Percentiles rank a stretch among this genome's conserved stretches.
These are phyloP conservation scores for Noctua pronuba DNA, from an alignment of 2,888 invertebrate genomes.

Conservation along the genomic window DNA sequence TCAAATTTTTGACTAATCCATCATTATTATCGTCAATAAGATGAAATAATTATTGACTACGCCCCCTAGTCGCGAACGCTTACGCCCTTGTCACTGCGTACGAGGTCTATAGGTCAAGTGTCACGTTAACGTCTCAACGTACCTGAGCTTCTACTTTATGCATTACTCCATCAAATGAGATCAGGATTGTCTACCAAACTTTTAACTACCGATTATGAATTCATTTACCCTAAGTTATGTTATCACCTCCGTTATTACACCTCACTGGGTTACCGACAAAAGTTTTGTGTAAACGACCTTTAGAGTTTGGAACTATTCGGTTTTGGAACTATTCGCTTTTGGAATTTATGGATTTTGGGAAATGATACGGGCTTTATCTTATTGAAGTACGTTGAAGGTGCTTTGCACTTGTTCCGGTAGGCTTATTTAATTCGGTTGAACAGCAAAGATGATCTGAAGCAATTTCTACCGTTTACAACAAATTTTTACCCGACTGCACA, in stretches of 20 bases:
- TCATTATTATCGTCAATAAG: neutral
- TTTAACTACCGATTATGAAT: slow-evolving; percentile 56
- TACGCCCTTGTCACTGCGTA: neutral
- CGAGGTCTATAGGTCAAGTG: slow-evolving; percentile 1
- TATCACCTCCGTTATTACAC: slow-evolving; percentile 34
- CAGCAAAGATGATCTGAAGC: neutral
- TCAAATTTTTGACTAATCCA: neutral
- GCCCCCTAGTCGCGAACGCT: neutral
- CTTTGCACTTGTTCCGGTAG: neutral
- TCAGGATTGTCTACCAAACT: slow-evolving; percentile 49
- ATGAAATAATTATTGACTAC: neutral
- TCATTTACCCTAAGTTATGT: slow-evolving; percentile 42
- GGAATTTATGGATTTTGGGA: slow-evolving; percentile 21
- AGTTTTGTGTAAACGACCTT: slow-evolving; percentile 19
- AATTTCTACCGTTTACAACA: no score
- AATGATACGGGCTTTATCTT: slow-evolving; percentile 23
- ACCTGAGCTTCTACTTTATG: slow-evolving; percentile 45
- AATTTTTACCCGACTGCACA: no score
- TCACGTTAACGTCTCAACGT: slow-evolving; percentile 6
- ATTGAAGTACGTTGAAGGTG: neutral
- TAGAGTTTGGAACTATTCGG: slow-evolving; percentile 33
- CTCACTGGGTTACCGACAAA: slow-evolving; percentile 25
- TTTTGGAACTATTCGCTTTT: slow-evolving; percentile 35
- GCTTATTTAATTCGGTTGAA: neutral
- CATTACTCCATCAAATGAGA: slow-evolving; percentile 39